Conservation (phyloP, 2,888 invertebrate genomes). For the Hydrotaea cyrtoneurina region DNA sequence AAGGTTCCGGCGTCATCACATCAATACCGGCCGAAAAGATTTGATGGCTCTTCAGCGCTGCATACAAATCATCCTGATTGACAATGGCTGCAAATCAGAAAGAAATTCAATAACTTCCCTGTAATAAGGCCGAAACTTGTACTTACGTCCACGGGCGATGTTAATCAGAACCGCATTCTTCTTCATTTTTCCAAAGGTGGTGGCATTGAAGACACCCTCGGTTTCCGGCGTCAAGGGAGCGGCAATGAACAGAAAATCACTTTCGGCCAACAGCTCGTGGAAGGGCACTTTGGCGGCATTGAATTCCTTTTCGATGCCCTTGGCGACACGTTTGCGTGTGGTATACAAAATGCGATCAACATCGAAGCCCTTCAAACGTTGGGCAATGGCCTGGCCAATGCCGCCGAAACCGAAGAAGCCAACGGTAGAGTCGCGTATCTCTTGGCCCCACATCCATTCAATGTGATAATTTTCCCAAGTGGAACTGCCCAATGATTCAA, state of each 20-base stretch:
- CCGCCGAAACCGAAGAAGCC: constrained; percentile 92
- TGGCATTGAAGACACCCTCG: constrained; percentile 85
- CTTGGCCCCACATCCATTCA: constrained; percentile 90
- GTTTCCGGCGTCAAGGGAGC: constrained; percentile 86
- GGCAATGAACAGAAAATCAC: constrained; percentile 87
- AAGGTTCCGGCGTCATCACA: constrained; percentile 94
- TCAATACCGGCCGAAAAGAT: constrained; percentile 95
- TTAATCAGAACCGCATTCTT: constrained; percentile 87
- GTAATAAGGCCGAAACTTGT: too few relatives aligned
- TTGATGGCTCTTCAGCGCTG: constrained; percentile 87
- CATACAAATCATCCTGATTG: constrained; percentile 90
- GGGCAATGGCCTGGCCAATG: constrained; percentile 88
- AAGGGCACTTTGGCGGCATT: constrained; percentile 85
- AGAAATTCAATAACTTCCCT: too few relatives aligned
- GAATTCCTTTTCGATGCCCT: constrained; percentile 77
- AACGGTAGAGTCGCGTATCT: constrained; percentile 89
- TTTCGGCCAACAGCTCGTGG: constrained; percentile 84
- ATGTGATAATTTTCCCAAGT: constrained; percentile 86
- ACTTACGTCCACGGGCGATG: constrained; percentile 84
- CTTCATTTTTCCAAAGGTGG: constrained; percentile 88
- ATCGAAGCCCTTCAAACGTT: constrained; percentile 87
- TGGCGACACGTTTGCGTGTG: constrained; percentile 85
- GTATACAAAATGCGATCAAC: constrained; percentile 87
- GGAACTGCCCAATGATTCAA: constrained; percentile 81
- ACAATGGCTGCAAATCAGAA: constrained; percentile 82